phyloP scores from a whole-genome alignment of 1,140 invertebrate species.

The Drosophila takahashii region DNA sequence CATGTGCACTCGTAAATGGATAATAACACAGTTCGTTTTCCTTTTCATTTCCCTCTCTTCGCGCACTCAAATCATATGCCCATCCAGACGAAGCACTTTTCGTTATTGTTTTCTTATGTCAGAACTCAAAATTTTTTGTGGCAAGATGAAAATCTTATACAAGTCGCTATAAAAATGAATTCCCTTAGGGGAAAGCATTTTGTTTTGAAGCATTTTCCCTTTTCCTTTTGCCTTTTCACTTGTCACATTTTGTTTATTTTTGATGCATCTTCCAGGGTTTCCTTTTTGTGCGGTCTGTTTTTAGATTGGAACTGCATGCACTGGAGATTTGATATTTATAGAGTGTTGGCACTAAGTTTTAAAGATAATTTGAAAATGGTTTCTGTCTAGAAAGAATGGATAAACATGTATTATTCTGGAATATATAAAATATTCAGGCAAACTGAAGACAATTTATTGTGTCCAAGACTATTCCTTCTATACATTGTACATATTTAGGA shows the following conservation, averaged over 20 bases:
- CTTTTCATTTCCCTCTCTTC: slow-evolving; percentile 1
- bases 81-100: slow-evolving; percentile 63
- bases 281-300: slow-evolving; percentile 7
- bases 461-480: too few species aligned
- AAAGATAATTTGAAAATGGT: background rate
- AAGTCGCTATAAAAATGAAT: slow-evolving; percentile 18
- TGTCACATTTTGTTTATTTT: slow-evolving; percentile 63
- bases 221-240: slow-evolving; percentile 17
- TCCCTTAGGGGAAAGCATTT: slow-evolving; percentile 15
- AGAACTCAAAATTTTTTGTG: slow-evolving; percentile 36
- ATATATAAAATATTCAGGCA: too few species aligned
- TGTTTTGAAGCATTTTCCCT: slow-evolving; percentile 15
- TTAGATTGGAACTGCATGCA: slow-evolving; percentile 2
- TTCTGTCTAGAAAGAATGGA: too few species aligned
- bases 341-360: slow-evolving; percentile 16
- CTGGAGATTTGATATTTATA: slow-evolving; percentile 50
- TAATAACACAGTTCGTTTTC: slow-evolving; percentile 41
- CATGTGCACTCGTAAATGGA: slow-evolving; percentile 42
- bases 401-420: background rate
- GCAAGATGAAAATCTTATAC: slow-evolving; percentile 20
- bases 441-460: background rate
- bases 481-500: too few species aligned
- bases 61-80: slow-evolving; percentile 33
- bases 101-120: slow-evolving; percentile 63
- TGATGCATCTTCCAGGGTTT: slow-evolving; percentile 8